Evolutionary conservation across 2,888 invertebrate genomes (phyloP).

Genomic region (Ormyrus labotus): DNA sequence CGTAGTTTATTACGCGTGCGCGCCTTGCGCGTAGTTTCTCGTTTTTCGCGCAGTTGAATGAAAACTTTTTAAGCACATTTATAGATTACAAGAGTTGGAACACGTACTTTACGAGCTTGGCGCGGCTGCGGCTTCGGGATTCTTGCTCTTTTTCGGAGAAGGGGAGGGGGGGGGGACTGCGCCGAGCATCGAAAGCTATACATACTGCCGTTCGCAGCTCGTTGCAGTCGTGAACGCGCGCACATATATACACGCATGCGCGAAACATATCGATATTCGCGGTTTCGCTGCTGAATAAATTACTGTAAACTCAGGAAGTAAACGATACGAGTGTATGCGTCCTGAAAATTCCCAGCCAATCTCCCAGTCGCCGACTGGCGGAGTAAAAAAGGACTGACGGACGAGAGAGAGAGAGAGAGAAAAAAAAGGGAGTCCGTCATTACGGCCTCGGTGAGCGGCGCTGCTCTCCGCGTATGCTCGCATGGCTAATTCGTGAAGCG

Average conservation of each 20-base stretch:
- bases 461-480: conserved; percentile 2
- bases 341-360: too few species aligned
- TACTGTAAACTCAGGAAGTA: conserved; percentile 1
- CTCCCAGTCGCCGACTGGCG: too few species aligned
- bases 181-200: conserved; percentile 22
- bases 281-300: conserved; percentile 31
- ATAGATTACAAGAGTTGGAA: not conserved
- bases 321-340: conserved; percentile 4
- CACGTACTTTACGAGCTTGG: conserved; percentile 11
- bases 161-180: not conserved
- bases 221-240: conserved; percentile 7
- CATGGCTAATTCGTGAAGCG: conserved; percentile 37
- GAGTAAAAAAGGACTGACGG: not conserved
- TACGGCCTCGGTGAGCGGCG: not conserved
- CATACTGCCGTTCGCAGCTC: conserved; percentile 6
- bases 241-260: not conserved
- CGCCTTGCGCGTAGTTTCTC: too few species aligned
- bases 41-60: not conserved
- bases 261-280: conserved; percentile 26
- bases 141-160: not conserved
- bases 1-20: too few species aligned
- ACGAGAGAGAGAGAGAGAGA: not conserved
- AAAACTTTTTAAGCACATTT: too few species aligned
- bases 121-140: not conserved
- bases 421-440: conserved; percentile 15